Percentiles rank a stretch among this genome's conserved stretches.
Evolutionary conservation across 2,888 invertebrate species (phyloP).

Genomic region (Marronus borbonicus): DNA sequence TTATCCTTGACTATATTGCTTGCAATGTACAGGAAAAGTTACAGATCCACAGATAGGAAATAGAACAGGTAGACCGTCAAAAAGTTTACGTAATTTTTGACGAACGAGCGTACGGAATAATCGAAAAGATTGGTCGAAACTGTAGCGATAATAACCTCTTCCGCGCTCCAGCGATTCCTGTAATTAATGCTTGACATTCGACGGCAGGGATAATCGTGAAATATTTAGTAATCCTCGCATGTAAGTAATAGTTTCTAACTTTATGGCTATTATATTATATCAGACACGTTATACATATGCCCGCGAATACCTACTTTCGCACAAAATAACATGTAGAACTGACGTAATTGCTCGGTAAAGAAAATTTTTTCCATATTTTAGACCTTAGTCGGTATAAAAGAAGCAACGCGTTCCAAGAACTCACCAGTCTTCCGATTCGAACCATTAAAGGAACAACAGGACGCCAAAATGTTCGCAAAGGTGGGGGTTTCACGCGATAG

Average conservation of each 20-base stretch:
- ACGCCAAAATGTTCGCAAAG: constrained; percentile 25
- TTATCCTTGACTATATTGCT: no score
- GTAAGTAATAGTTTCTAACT: constrained; percentile 6
- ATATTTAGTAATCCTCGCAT: constrained; percentile 37
- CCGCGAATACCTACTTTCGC: neutral
- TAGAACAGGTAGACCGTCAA: no score
- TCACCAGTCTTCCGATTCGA: neutral
- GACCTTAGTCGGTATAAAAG: constrained; percentile 16
- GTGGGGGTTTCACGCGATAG: neutral
- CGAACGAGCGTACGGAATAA: neutral
- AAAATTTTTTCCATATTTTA: constrained; percentile 31
- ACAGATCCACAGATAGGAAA: no score
- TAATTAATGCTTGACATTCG: constrained; percentile 38
- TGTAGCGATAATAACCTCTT: constrained; percentile 31
- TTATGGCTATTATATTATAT: neutral
- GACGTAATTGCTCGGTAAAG: neutral
- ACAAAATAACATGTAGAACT: neutral
- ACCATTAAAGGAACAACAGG: neutral
- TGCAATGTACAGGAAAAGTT: no score
- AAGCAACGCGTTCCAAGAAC: neutral
- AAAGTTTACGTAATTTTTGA: constrained; percentile 20
- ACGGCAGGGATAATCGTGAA: neutral
- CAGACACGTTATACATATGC: neutral
- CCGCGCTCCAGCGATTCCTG: constrained; percentile 13
- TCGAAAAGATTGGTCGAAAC: constrained; percentile 12